Evolutionary conservation across 2,888 invertebrate species (phyloP), one percentile per base, ranked within the genome.

Genomic region (Patella pellucida): DNA sequence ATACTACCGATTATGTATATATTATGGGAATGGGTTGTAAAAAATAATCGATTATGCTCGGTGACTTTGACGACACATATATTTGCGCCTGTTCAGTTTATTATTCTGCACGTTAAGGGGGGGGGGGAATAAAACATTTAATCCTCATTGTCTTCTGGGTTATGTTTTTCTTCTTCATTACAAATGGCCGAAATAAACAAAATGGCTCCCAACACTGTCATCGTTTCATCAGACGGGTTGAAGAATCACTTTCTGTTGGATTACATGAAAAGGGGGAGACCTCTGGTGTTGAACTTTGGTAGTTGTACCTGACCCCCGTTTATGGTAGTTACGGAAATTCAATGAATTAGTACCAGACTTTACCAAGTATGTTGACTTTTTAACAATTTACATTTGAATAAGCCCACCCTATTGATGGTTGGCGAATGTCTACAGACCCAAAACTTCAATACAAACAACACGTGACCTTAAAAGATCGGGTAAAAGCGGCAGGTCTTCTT

Each of bases 231-330:
- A 16, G 78, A 74, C 11, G 78, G 71, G 9, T 12, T 41, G 2
- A 3, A 52, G 15, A 76, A 70, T 31, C 27, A 41, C 0, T 56
- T 68, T 3, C 72, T 86, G 54, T 74, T 85, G 15, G 77, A 79
- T 67, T 79, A 81, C 75, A 79, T 81, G 76, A 84, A 74, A 50
- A 16, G 71, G 16, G 83, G 79, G 0, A 79, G 88, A 9, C 87
- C 88, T 27, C 83, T 89, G 68, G 84, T 88, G 16, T 73, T 89
- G 16, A 87, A 85, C 79, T 88, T 89, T 71, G 89, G 89, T 41
- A 88, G 88, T 78, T 88, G 89, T 75, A 85, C 85, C 78, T 89
- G 89, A 88, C 86, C 86, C 12, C 88, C 88, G 71, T 88, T 87
- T 77, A 83, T 88, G 82, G 85, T 79, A 70, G 78, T 84, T 88